Evolutionary conservation across 1,140 invertebrate genomes (phyloP).

Genomic region (Heliconius melpomene): DNA sequence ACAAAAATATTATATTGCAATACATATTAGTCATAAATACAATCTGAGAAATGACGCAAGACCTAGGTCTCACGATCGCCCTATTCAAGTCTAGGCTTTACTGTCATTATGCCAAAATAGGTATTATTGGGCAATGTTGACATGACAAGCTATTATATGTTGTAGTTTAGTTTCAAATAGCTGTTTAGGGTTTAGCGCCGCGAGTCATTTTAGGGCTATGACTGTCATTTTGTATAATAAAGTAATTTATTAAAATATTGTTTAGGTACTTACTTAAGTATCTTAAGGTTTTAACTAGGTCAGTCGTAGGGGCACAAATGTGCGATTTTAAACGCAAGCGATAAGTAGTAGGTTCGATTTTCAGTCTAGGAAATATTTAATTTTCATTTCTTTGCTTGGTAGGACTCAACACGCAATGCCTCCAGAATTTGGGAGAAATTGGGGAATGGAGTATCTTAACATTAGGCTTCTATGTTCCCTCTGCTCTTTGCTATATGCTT

Average conservation of each 20-base stretch:
- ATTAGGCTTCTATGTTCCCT: no score
- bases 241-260: background rate
- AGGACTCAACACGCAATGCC: no score
- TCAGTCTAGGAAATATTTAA: no score
- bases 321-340: no score
- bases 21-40: background rate
- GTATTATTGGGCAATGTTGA: background rate
- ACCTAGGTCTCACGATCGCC: background rate
- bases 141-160: constrained; percentile 9
- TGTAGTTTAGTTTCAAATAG: background rate
- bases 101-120: constrained; percentile 12
- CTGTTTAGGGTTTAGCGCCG: background rate
- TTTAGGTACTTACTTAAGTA: no score
- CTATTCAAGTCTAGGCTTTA: constrained; percentile 1
- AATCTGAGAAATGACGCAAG: constrained; percentile 13
- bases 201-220: background rate
- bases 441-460: no score
- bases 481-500: no score
- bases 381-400: no score
- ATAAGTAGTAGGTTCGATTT: no score
- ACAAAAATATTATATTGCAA: constrained; percentile 1
- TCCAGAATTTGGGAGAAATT: no score
- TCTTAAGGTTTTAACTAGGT: no score
- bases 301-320: no score
- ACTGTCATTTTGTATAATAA: background rate